phyloP scores from a whole-genome alignment of 2,797 vertebrate species.

The Acanthornis magna region DNA sequence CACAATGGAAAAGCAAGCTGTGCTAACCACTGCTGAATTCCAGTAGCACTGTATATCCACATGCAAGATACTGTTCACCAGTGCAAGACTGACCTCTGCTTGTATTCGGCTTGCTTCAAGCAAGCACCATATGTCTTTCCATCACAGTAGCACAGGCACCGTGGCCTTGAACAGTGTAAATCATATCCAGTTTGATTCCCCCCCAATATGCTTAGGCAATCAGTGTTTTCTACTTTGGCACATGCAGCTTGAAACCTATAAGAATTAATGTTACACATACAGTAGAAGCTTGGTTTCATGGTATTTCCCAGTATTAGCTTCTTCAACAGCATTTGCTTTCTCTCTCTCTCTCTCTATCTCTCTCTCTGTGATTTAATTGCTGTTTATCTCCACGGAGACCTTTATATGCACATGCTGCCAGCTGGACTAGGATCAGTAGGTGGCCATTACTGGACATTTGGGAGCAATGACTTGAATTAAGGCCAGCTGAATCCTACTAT shows the following conservation, averaged over 20 bases:
- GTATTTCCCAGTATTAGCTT: conserved; percentile 3
- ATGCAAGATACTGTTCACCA: conserved; percentile 20
- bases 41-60: neutral
- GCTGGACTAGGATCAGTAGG: conserved; percentile 54
- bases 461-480: conserved; percentile 50
- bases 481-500: conserved; percentile 36
- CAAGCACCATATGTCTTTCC: conserved; percentile 43
- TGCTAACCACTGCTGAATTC: neutral
- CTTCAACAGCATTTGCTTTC: conserved; percentile 11
- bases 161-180: conserved; percentile 22
- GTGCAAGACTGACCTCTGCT: conserved; percentile 66
- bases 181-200: neutral
- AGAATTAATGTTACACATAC: neutral
- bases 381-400: conserved; percentile 9
- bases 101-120: conserved; percentile 15
- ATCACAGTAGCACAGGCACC: conserved; percentile 10
- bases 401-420: conserved; percentile 12
- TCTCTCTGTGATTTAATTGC: conserved; percentile 44
- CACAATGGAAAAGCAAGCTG: neutral
- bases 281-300: neutral
- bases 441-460: conserved; percentile 47
- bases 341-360: neutral
- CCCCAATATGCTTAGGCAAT: neutral
- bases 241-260: neutral
- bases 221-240: neutral